Evolutionary conservation across 2,113 vertebrate genomes (phyloP).

Genomic region (Platysteira castanea): DNA sequence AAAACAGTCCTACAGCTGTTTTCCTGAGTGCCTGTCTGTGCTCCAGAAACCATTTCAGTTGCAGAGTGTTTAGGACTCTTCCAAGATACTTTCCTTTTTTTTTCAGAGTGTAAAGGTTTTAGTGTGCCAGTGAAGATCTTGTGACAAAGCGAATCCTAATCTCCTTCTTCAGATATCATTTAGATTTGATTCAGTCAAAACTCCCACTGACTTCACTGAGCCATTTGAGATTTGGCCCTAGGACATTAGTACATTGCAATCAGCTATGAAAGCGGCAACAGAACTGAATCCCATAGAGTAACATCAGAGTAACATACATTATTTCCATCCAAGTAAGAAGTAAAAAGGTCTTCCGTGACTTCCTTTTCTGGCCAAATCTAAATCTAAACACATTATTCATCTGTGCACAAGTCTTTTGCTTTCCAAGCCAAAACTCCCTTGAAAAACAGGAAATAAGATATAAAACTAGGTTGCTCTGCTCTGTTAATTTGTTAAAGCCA

Average conservation of each 20-base stretch:
- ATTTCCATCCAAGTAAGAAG: constrained; percentile 37
- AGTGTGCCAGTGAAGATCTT: not conserved
- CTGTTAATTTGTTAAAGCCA: constrained; percentile 32
- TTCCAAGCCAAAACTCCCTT: constrained; percentile 22
- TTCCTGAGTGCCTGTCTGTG: not conserved
- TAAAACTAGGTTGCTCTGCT: constrained; percentile 16
- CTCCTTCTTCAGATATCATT: not conserved
- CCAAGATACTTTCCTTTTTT: not conserved
- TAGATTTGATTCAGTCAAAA: not conserved
- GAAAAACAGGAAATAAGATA: constrained; percentile 53
- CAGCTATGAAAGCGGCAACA: constrained; percentile 7
- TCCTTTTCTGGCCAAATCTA: constrained; percentile 32
- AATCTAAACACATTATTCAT: constrained; percentile 50
- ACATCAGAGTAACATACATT: not conserved
- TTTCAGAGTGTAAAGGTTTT: not conserved
- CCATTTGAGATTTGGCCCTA: not conserved
- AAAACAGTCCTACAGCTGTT: not conserved
- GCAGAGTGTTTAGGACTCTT: not conserved
- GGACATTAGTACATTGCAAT: not conserved
- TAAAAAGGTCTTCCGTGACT: not conserved
- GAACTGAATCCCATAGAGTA: not conserved
- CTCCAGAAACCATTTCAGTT: not conserved
- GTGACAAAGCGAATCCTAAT: not conserved
- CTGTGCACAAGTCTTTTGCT: constrained; percentile 13
- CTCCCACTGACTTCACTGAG: not conserved